phyloP scores from a whole-genome alignment of 2,113 vertebrate species.

The Psammodynastes pulverulentus region DNA sequence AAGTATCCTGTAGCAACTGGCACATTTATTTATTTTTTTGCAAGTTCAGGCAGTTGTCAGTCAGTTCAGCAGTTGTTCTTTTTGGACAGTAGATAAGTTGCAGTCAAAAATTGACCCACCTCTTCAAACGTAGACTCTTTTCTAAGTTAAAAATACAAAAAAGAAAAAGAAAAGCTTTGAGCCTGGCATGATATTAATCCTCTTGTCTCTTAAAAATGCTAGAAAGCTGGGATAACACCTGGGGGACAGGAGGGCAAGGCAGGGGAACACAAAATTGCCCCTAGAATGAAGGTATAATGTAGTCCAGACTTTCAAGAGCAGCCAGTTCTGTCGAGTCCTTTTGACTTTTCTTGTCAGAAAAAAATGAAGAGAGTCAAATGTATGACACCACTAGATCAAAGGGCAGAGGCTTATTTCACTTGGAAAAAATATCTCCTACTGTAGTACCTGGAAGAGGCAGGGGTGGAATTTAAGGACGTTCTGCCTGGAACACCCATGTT shows the following conservation, averaged over 20 bases:
- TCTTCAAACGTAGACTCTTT: neutral
- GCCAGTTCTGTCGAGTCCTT: neutral
- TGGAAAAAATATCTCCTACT: neutral
- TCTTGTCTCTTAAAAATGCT: neutral
- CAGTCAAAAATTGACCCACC: neutral
- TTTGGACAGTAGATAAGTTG: neutral
- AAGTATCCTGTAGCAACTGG: neutral
- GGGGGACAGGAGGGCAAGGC: neutral
- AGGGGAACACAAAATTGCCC: neutral
- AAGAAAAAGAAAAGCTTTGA: neutral
- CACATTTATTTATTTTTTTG: neutral
- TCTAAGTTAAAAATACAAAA: neutral
- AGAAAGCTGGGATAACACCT: neutral
- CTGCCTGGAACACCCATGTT: neutral
- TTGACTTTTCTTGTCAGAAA: neutral
- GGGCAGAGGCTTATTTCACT: neutral
- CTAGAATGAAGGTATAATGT: neutral
- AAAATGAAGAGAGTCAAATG: neutral
- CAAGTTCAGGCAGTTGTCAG: neutral
- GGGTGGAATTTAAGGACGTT: neutral
- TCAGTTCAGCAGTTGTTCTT: neutral
- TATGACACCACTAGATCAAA: neutral
- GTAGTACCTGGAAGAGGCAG: neutral
- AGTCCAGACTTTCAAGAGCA: neutral
- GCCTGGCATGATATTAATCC: neutral